Evolutionary conservation across 2,888 invertebrate genomes (phyloP).

Genomic region (Mechanitis messenoides): DNA sequence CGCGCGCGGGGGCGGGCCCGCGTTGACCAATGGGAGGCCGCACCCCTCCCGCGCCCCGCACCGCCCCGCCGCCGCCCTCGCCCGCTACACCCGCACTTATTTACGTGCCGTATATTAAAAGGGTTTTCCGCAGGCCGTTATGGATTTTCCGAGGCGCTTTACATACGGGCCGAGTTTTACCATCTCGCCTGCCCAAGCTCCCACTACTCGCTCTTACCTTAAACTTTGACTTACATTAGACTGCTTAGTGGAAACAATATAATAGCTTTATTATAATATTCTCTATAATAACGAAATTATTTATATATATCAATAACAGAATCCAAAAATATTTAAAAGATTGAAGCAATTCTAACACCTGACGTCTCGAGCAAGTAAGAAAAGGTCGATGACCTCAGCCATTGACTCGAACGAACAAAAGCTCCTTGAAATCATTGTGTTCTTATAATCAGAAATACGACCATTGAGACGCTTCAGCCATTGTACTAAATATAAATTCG

Average conservation of each 20-base stretch:
- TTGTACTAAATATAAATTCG: no score
- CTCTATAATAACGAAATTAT: no score
- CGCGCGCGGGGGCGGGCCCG: constrained; percentile 63
- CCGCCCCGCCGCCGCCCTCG: constrained; percentile 31
- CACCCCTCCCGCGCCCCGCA: constrained; percentile 40
- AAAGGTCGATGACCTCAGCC: constrained; percentile 41
- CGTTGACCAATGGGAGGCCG: constrained; percentile 49
- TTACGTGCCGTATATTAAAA: constrained; percentile 76
- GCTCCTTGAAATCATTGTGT: constrained; percentile 14
- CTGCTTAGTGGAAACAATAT: no score
- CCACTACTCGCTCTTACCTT: constrained; percentile 6
- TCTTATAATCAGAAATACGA: constrained; percentile 5
- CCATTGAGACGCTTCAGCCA: not conserved
- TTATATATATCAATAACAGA: no score
- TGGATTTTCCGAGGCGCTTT: constrained; percentile 71
- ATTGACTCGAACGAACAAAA: constrained; percentile 45
- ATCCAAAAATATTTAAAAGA: no score
- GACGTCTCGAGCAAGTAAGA: constrained; percentile 24
- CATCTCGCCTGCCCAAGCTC: not conserved
- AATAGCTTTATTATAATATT: no score
- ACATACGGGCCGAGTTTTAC: constrained; percentile 47
- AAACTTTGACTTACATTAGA: no score
- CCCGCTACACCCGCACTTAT: constrained; percentile 54
- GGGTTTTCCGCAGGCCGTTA: constrained; percentile 76
- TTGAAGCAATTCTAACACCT: not conserved